Evolutionary conservation across 1,140 invertebrate species (phyloP), one percentile per base, ranked within the genome.

Genomic region (Cotesia chilonis): DNA sequence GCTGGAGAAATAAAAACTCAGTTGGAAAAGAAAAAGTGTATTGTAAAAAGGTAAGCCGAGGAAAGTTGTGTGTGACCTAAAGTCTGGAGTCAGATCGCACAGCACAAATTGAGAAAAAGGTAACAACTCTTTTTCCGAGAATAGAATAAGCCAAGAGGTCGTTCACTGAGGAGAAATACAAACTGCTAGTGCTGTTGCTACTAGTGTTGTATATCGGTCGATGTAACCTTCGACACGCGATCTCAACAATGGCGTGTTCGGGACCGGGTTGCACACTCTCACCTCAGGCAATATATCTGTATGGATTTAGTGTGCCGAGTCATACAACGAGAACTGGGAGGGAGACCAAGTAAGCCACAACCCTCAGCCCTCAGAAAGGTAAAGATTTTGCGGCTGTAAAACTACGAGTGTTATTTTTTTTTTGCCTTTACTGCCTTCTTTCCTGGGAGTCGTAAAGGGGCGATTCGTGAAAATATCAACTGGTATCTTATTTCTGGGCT

Each of bases 141-240:
- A 52, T 14, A 60, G 59, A 61, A 68, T 41, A 57, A 60, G 51
- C 12, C 17, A 38, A 41, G 51, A 60, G 57, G 41, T 38, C 57
- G 37, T 65, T 67, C 66, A 66, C 60, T 69, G 55, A 9, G 36
- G 20, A 60, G 57, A 64, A 63, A 71, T 47, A 47, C 41, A 10
- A 47, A 47, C 41, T 47, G 41, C 41, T 47, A 28, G 28, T 28
- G 41, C 41, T 47, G 41, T 47, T 47, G 41, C 41, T 47, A 28
- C 28, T 28, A 10, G 6, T 47, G 41, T 6, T 47, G 10, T 47
- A 47, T 47, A 47, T 47, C 75, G 78, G 77, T 81, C 79, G 81
- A 82, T 80, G 81, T 83, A 84, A 83, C 79, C 77, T 82, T 83
- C 75, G 80, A 77, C 82, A 85, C 82, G 84, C 84, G 80, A 85